These are phyloP conservation scores for Chelmon rostratus DNA, from an alignment of 2,797 vertebrate genomes.

Conservation along the genomic window DNA sequence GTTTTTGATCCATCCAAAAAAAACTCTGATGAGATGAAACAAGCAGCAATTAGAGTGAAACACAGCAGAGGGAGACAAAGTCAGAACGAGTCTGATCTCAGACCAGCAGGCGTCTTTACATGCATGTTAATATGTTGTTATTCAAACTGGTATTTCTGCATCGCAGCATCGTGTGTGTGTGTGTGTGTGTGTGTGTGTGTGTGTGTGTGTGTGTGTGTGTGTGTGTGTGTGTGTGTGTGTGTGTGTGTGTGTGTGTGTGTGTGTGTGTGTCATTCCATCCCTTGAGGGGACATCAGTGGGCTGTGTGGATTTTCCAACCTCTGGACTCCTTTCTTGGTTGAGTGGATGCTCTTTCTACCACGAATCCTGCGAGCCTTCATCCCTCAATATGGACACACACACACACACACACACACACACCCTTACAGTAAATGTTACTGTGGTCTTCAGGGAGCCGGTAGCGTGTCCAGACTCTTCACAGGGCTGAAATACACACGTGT, in stretches of 20 bases:
- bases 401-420: not conserved
- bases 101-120: slow-evolving; percentile 1
- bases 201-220: slow-evolving; percentile 25
- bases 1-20: not conserved
- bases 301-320: slow-evolving; percentile 70
- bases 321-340: slow-evolving; percentile 71
- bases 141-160: not conserved
- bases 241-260: slow-evolving; percentile 20
- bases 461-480: too few relatives aligned
- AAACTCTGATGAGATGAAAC: not conserved
- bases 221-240: slow-evolving; percentile 15
- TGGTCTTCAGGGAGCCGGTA: slow-evolving; percentile 13
- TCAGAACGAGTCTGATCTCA: slow-evolving; percentile 30
- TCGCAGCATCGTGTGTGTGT: not conserved
- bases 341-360: slow-evolving; percentile 49
- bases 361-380: slow-evolving; percentile 26
- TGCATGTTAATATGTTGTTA: slow-evolving; percentile 26
- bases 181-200: slow-evolving; percentile 15
- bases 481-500: too few relatives aligned
- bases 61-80: slow-evolving; percentile 51
- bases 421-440: not conserved
- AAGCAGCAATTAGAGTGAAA: slow-evolving; percentile 46
- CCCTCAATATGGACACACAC: slow-evolving; percentile 35
- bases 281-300: slow-evolving; percentile 67
- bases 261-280: slow-evolving; percentile 43